Percentiles rank a stretch among this genome's conserved stretches.
phyloP scores from a whole-genome alignment of 2,888 invertebrate genomes.

The Microctonus brassicae region DNA sequence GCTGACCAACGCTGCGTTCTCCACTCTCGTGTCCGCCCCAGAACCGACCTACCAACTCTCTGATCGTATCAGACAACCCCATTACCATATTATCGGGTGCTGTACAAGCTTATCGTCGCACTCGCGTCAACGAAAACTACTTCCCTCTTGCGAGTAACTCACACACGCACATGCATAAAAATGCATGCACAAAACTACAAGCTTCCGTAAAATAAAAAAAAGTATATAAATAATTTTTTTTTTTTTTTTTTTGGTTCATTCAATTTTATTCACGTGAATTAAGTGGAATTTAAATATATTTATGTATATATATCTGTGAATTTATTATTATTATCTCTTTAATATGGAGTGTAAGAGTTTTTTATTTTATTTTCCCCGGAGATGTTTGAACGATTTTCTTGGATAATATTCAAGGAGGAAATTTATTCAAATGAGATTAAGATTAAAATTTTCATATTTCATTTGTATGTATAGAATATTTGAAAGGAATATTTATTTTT shows the following conservation, averaged over 20 bases:
- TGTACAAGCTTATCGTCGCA: slow-evolving; percentile 15
- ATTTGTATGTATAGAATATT: neutral
- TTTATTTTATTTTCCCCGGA: neutral
- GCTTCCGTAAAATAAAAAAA: neutral
- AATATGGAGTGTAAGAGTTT: neutral
- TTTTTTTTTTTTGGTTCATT: neutral
- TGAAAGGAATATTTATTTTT: slow-evolving; percentile 23
- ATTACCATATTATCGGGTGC: slow-evolving; percentile 52
- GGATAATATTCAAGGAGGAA: slow-evolving; percentile 1
- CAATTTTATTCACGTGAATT: neutral
- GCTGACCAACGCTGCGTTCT: neutral
- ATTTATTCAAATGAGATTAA: slow-evolving; percentile 28
- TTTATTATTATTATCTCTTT: neutral
- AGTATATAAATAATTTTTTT: no score
- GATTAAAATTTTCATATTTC: neutral
- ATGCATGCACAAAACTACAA: neutral
- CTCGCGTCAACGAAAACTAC: slow-evolving; percentile 3
- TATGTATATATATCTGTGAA: neutral
- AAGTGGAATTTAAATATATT: no score
- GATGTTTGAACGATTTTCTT: slow-evolving; percentile 16
- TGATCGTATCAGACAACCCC: slow-evolving; percentile 44
- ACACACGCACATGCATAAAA: neutral
- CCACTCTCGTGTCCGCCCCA: neutral
- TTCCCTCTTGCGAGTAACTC: slow-evolving; percentile 1
- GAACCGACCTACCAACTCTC: slow-evolving; percentile 40